Conservation (phyloP, 2,113 vertebrate species). For the Silurus meridionalis region DNA sequence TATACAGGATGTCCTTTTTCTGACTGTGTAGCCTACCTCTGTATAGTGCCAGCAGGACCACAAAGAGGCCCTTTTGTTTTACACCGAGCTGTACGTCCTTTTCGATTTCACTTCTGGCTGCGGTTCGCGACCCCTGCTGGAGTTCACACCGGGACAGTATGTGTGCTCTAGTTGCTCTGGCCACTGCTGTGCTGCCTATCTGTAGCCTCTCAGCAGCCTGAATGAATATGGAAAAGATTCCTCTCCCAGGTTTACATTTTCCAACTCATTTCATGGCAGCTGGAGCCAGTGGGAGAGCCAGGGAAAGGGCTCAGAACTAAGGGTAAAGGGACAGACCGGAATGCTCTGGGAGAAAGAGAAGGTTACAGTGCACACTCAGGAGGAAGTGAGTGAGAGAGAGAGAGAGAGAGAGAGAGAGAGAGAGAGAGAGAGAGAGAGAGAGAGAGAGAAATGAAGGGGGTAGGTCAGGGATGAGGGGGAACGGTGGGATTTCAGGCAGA, state of each 20-base stretch:
- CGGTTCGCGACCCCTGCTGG: slow-evolving; percentile 63
- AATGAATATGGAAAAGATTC: slow-evolving; percentile 66
- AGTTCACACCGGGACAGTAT: slow-evolving; percentile 68
- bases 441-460: slow-evolving; percentile 39
- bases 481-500: slow-evolving; percentile 18
- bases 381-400: slow-evolving; percentile 38
- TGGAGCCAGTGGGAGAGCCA: slow-evolving; percentile 56
- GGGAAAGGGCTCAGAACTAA: slow-evolving; percentile 49
- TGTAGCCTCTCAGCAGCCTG: slow-evolving; percentile 65
- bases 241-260: slow-evolving; percentile 62
- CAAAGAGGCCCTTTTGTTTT: slow-evolving; percentile 46
- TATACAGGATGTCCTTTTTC: slow-evolving; percentile 49
- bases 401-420: slow-evolving; percentile 44
- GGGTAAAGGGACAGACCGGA: slow-evolving; percentile 8
- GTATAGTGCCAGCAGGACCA: slow-evolving; percentile 44
- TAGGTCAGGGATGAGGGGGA: background rate
- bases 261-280: slow-evolving; percentile 66
- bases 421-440: slow-evolving; percentile 39
- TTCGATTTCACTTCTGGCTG: slow-evolving; percentile 52
- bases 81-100: slow-evolving; percentile 30
- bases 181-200: slow-evolving; percentile 42
- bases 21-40: slow-evolving; percentile 39
- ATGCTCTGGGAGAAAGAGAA: slow-evolving; percentile 26
- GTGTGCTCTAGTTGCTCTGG: slow-evolving; percentile 22
- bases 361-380: slow-evolving; percentile 9